Evolutionary conservation across 2,113 vertebrate genomes (phyloP).

Genomic region (Sporophila hypoxantha): DNA sequence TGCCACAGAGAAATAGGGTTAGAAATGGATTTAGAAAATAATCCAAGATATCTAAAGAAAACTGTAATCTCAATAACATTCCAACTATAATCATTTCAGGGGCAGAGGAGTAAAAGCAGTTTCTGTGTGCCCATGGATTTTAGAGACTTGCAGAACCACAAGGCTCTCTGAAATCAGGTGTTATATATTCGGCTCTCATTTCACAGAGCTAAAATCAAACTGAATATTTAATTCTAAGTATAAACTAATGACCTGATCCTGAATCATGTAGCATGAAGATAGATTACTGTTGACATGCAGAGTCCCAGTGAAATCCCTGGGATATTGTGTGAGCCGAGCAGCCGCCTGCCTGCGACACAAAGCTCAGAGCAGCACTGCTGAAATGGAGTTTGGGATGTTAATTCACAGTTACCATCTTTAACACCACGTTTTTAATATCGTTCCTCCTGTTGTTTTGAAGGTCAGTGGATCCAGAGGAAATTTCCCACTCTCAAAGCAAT

Average conservation of each 20-base stretch:
- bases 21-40: conserved; percentile 39
- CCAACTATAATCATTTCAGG: neutral
- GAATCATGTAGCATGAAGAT: conserved; percentile 40
- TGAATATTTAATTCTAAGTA: conserved; percentile 50
- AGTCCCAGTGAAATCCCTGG: conserved; percentile 45
- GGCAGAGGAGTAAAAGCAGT: neutral
- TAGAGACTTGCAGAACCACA: neutral
- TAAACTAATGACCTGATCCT: conserved; percentile 56
- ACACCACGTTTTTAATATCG: neutral
- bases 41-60: conserved; percentile 35
- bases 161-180: conserved; percentile 13
- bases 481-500: neutral
- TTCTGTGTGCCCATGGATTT: neutral
- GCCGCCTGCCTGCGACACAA: neutral
- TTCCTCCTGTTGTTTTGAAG: conserved; percentile 20
- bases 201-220: conserved; percentile 43
- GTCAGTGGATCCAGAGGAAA: neutral
- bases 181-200: conserved; percentile 29
- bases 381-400: neutral
- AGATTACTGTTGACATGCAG: conserved; percentile 50
- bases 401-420: conserved; percentile 12
- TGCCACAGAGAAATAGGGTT: neutral
- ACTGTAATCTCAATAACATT: neutral
- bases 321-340: conserved; percentile 17
- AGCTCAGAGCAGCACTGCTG: neutral